phyloP scores from a whole-genome alignment of 2,888 invertebrate species.

The Parapristionchus giblindavisi region DNA sequence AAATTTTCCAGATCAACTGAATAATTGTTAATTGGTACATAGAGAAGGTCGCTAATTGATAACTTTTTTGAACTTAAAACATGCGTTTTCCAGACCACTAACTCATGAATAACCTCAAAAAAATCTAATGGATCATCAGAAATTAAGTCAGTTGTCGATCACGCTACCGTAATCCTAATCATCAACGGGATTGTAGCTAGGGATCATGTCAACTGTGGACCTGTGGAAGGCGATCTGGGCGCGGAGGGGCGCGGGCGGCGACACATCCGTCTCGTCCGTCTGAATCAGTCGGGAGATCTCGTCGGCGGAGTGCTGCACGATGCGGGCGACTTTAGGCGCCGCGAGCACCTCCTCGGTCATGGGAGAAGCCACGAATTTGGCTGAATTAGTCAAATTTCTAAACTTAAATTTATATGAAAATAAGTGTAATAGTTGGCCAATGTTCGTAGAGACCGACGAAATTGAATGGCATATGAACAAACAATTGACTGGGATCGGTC shows the following conservation, averaged over 20 bases:
- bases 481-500: no score
- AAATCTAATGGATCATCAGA: no score
- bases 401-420: no score
- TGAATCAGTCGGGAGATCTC: constrained; percentile 31
- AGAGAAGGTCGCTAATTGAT: constrained; percentile 29
- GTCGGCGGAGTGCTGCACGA: constrained; percentile 47
- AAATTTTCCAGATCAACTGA: no score
- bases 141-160: no score
- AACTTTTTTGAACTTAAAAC: constrained; percentile 34
- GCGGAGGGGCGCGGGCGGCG: constrained; percentile 51
- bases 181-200: constrained; percentile 67
- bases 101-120: no score
- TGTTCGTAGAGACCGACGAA: no score
- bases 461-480: no score
- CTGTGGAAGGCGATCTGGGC: constrained; percentile 69
- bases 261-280: constrained; percentile 15
- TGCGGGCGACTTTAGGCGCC: constrained; percentile 59
- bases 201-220: constrained; percentile 65
- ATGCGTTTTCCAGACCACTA: no score
- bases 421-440: no score
- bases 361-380: constrained; percentile 67
- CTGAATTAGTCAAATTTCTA: no score
- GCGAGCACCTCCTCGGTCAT: constrained; percentile 63
- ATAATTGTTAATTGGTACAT: neutral
- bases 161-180: no score